phyloP scores from a whole-genome alignment of 2,888 invertebrate genomes.

The Acrocyrtus sp. region DNA sequence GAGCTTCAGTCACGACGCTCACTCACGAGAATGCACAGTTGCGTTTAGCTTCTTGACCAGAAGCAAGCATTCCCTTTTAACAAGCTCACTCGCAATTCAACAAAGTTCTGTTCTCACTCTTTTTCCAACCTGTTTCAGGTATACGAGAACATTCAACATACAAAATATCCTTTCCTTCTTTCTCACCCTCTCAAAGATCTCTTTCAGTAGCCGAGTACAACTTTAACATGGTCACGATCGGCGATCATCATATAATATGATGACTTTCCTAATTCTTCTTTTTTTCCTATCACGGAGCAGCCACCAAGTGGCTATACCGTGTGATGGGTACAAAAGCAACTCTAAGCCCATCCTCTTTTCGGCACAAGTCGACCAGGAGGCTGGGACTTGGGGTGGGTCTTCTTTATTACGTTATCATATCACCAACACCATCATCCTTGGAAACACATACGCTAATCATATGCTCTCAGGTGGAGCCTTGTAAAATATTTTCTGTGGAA shows the following conservation, averaged over 20 bases:
- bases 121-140: neutral
- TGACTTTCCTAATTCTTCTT: neutral
- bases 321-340: neutral
- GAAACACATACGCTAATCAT: neutral
- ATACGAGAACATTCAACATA: neutral
- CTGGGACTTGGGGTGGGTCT: slow-evolving; percentile 44
- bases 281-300: no score
- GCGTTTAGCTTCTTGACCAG: neutral
- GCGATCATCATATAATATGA: no score
- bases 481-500: neutral
- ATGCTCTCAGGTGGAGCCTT: neutral
- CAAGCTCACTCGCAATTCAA: neutral
- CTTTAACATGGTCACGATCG: neutral
- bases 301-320: neutral
- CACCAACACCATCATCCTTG: neutral
- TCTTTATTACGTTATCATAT: slow-evolving; percentile 24
- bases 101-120: neutral
- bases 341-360: slow-evolving; percentile 42
- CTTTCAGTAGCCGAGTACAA: slow-evolving; percentile 7
- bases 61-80: neutral
- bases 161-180: neutral
- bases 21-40: neutral
- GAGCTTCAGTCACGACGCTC: no score
- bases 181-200: slow-evolving; percentile 15
- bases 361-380: slow-evolving; percentile 47